A percentile compares a stretch with the other conserved stretches of the same genome.
These are phyloP conservation scores for Hyla sarda DNA, from an alignment of 2,113 vertebrate species.

Conservation along the genomic window DNA sequence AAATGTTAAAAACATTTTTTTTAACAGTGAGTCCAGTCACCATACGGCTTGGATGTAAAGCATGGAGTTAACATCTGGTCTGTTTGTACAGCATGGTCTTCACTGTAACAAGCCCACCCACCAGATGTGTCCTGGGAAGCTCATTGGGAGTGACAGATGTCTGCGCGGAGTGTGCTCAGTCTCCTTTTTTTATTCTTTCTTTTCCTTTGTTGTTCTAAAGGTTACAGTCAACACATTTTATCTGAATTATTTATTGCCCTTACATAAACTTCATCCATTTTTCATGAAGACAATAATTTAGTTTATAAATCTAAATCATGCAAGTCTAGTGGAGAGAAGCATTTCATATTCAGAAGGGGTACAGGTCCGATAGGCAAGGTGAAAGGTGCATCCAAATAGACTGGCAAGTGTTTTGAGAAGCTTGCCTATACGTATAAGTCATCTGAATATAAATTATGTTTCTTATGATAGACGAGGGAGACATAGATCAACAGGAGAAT, in stretches of 20 bases:
- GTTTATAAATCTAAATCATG: constrained; percentile 56
- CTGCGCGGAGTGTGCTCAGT: neutral
- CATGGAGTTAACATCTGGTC: constrained; percentile 47
- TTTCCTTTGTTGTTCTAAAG: constrained; percentile 56
- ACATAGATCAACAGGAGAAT: neutral
- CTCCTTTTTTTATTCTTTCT: neutral
- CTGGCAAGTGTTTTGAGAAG: neutral
- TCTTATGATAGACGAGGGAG: neutral
- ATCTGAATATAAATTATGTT: neutral
- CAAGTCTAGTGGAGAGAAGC: constrained; percentile 28
- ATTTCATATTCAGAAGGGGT: constrained; percentile 36
- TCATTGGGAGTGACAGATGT: neutral
- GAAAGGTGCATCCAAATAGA: constrained; percentile 32
- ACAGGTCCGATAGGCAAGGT: constrained; percentile 23
- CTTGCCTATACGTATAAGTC: constrained; percentile 24
- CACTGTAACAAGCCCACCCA: neutral
- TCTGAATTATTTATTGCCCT: constrained; percentile 67
- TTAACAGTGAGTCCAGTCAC: constrained; percentile 20
- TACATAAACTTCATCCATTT: constrained; percentile 66
- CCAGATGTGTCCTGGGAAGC: rapidly evolving
- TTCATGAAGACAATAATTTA: constrained; percentile 58
- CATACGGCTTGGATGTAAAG: neutral
- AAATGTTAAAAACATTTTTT: constrained; percentile 61
- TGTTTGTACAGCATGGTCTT: neutral
- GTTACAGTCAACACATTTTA: constrained; percentile 62